Base-by-base conservation (phyloP, 23 tunicate species). In the Halocynthia aurantium region DNA sequence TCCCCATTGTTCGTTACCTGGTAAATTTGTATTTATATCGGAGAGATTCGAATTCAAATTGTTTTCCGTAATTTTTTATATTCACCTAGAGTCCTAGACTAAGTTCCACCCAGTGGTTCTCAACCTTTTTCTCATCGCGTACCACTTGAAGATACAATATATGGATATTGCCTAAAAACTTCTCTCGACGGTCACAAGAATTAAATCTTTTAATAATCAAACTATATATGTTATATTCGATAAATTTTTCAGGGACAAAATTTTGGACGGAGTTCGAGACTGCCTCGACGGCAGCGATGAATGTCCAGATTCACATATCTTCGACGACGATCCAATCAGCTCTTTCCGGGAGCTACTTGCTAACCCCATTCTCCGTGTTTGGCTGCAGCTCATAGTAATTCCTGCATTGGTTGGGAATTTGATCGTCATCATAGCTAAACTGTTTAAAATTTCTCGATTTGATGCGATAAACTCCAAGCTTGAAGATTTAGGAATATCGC, bases 281-380 rank as follows among this genome's bases (percentile, higher is more conserved):
- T 85, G 90, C 57, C 10, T 76, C 54, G 90, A 80, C 63, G 84
- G 90, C 44, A 85, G 90, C 56, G 90, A 85, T 62, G 90, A 85
- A 74, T 85, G 90, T 53, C 90, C 90, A 5, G 60, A 73, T 52
- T 55, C 78, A 57, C 50, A 55, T 7, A 62, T 19, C 21, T 54
- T 67, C 50, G 68, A 63, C 12, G 69, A 70, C 20, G 90, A 85
- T 55, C 84, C 84, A 10, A 53, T 85, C 9, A 77, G 83, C 20
- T 85, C 90, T 0, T 58, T 80, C 22, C 80, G 75, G 22, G 76
- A 85, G 50, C 17, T 85, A 60, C 80, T 85, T 6, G 65, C 65
- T 49, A 22, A 50, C 8, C 67, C 61, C 11, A 19, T 54, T 49
- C 54, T 85, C 6, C 78, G 76, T 9, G 0, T 66, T 6, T 79